Evolutionary conservation across 2,888 invertebrate genomes (phyloP).

Genomic region (Siphonodentalium dalli): DNA sequence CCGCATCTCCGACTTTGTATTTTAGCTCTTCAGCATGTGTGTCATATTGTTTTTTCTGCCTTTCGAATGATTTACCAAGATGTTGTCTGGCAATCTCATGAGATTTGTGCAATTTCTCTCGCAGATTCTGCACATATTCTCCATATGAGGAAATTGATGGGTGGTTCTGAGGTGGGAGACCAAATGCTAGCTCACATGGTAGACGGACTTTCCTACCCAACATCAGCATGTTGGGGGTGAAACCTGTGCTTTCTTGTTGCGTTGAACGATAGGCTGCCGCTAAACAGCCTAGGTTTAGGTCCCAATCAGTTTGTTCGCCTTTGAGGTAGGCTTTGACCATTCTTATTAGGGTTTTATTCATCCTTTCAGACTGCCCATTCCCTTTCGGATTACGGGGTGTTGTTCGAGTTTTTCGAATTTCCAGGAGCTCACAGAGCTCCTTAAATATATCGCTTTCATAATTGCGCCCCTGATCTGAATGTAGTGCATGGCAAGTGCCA

Average conservation of each 20-base stretch:
- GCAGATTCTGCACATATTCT: conserved; percentile 10
- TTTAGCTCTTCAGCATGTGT: not conserved
- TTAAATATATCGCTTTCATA: conserved; percentile 28
- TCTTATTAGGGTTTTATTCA: conserved; percentile 20
- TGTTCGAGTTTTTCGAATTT: conserved; percentile 29
- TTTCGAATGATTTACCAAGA: not conserved
- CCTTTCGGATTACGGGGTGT: conserved; percentile 22
- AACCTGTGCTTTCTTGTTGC: conserved; percentile 20
- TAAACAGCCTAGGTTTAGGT: conserved; percentile 26
- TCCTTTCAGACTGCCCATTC: conserved; percentile 25
- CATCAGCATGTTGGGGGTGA: conserved; percentile 31
- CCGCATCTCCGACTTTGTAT: not conserved
- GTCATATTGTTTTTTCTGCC: conserved; percentile 5
- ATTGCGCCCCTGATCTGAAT: conserved; percentile 27
- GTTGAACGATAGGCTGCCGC: conserved; percentile 26
- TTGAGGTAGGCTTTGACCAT: conserved; percentile 26
- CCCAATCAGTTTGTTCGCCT: conserved; percentile 28
- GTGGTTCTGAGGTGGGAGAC: not conserved
- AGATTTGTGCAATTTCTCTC: conserved; percentile 11
- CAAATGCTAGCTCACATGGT: conserved; percentile 23
- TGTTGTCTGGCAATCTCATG: conserved; percentile 10
- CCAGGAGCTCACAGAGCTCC: conserved; percentile 25
- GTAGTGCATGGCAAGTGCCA: conserved; percentile 20
- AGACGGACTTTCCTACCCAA: conserved; percentile 25
- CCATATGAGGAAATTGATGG: conserved; percentile 4